Evolutionary conservation across 1,140 invertebrate species (phyloP).

Genomic region (Myzus persicae): DNA sequence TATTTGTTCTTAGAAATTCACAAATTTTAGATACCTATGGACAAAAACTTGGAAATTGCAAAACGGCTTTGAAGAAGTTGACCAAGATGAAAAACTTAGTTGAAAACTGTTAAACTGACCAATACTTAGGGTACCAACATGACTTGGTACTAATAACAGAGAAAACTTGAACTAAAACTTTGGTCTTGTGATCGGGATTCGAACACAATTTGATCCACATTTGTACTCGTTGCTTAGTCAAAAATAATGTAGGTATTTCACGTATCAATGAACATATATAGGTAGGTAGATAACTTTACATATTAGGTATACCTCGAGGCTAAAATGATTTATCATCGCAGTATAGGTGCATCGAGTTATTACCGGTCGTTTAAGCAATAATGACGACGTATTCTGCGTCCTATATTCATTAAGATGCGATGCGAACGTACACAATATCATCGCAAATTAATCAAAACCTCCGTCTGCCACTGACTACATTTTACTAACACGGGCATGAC

Average conservation of each 20-base stretch:
- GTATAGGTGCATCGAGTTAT: not conserved
- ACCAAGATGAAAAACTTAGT: too few species aligned
- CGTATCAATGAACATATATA: not conserved
- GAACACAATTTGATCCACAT: not conserved
- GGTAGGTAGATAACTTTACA: not conserved
- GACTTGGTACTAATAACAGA: too few species aligned
- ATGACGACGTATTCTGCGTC: not conserved
- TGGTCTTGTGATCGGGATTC: not conserved
- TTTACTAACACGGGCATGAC: not conserved
- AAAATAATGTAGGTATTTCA: too few species aligned
- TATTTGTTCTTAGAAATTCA: too few species aligned
- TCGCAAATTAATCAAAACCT: not conserved
- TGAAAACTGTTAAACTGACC: too few species aligned
- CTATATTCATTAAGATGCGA: not conserved
- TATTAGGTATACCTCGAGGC: too few species aligned
- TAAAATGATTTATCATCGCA: not conserved
- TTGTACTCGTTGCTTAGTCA: not conserved
- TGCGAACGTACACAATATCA: not conserved
- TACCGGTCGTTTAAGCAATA: not conserved
- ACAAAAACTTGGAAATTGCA: too few species aligned
- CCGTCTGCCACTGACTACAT: too few species aligned
- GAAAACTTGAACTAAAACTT: too few species aligned
- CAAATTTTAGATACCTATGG: too few species aligned
- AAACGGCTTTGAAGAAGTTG: too few species aligned
- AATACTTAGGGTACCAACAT: too few species aligned